Evolutionary conservation across 2,113 vertebrate species (phyloP).

Genomic region (Oryzias melastigma): DNA sequence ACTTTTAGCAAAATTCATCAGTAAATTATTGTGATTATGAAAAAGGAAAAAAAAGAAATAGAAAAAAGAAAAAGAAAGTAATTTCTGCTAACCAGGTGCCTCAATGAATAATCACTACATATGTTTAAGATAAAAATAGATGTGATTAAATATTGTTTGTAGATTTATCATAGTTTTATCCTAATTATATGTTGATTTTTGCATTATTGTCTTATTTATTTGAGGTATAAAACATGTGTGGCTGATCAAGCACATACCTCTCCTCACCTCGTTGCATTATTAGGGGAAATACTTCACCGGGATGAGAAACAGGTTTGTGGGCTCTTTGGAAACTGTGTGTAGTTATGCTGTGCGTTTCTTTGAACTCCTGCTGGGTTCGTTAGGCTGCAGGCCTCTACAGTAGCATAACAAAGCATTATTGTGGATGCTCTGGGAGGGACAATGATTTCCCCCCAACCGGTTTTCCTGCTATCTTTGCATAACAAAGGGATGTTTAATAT

Average conservation of each 20-base stretch:
- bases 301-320: slow-evolving; percentile 32
- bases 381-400: slow-evolving; percentile 15
- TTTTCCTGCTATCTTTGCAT: slow-evolving; percentile 61
- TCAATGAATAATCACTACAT: too few relatives aligned
- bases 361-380: slow-evolving; percentile 19
- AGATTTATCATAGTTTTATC: too few relatives aligned
- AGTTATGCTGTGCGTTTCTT: slow-evolving; percentile 6
- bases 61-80: too few relatives aligned
- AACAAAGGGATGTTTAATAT: slow-evolving; percentile 54
- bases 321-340: slow-evolving; percentile 3
- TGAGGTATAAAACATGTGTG: background rate
- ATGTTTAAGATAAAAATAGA: too few relatives aligned
- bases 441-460: slow-evolving; percentile 49
- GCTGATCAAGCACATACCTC: too few relatives aligned
- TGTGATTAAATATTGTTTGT: too few relatives aligned
- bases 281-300: slow-evolving; percentile 55
- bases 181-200: too few relatives aligned
- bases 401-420: slow-evolving; percentile 50
- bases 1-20: too few relatives aligned
- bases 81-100: too few relatives aligned
- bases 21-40: too few relatives aligned
- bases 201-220: background rate
- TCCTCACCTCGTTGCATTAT: slow-evolving; percentile 20
- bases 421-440: slow-evolving; percentile 28
- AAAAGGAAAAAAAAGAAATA: too few relatives aligned